phyloP scores from a whole-genome alignment of 1,140 invertebrate genomes.

The Drosophila bocki region DNA sequence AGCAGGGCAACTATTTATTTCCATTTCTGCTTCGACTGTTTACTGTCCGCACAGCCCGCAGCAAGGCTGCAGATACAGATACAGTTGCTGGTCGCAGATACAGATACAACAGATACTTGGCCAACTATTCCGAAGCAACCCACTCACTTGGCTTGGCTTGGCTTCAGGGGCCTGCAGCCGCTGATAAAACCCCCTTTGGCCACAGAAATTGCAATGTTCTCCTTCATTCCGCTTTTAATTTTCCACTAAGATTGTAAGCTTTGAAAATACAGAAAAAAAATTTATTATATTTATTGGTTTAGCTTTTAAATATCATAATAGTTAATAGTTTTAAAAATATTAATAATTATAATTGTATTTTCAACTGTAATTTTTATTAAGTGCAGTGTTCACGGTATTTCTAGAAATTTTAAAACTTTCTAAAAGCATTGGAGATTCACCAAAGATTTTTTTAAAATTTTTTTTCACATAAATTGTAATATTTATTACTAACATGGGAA shows the following conservation, averaged over 20 bases:
- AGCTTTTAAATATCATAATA: neutral
- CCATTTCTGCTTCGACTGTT: constrained; percentile 59
- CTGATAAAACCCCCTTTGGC: constrained; percentile 30
- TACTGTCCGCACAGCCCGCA: constrained; percentile 46
- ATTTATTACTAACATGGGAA: neutral
- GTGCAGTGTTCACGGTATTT: no score
- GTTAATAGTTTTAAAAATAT: neutral
- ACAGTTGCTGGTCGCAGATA: constrained; percentile 14
- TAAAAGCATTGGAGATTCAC: neutral
- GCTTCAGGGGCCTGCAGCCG: constrained; percentile 16
- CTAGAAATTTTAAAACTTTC: neutral
- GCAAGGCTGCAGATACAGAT: constrained; percentile 36
- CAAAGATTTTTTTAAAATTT: neutral
- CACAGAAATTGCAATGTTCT: constrained; percentile 20
- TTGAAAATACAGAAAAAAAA: neutral
- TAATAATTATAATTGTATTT: neutral
- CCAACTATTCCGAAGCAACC: constrained; percentile 20
- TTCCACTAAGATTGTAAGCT: neutral
- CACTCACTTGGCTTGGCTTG: constrained; percentile 3
- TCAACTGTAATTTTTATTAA: no score
- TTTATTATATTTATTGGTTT: no score
- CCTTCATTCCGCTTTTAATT: constrained; percentile 1
- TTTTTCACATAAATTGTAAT: neutral
- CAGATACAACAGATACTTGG: constrained; percentile 25
- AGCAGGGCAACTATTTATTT: constrained; percentile 81